phyloP scores from a whole-genome alignment of 2,797 vertebrate species.

The Propithecus perrieri region DNA sequence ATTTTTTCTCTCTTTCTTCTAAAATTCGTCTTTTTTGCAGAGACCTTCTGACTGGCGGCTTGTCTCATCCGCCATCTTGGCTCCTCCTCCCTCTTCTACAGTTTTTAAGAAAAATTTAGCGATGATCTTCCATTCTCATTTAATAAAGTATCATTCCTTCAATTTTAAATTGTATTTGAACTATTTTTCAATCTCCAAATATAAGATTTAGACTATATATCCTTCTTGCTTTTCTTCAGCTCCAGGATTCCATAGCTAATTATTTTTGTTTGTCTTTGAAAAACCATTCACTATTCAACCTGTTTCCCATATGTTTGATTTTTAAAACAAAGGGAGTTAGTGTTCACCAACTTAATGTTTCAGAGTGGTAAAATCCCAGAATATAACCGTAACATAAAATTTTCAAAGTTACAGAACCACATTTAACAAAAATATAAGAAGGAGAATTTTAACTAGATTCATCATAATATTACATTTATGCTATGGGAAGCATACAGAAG shows the following conservation, averaged over 20 bases:
- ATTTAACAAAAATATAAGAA: not conserved
- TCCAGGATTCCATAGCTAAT: not conserved
- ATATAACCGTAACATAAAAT: not conserved
- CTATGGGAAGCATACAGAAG: not conserved
- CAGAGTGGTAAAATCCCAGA: not conserved
- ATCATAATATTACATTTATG: not conserved
- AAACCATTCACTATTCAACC: not conserved
- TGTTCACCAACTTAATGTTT: not conserved
- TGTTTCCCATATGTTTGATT: not conserved
- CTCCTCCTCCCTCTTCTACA: not conserved
- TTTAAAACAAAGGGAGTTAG: not conserved
- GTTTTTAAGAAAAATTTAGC: not conserved
- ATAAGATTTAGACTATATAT: not conserved
- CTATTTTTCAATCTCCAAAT: not conserved
- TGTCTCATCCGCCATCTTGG: too few relatives aligned
- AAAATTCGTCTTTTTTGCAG: too few relatives aligned
- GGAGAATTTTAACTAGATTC: not conserved
- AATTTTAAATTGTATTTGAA: not conserved
- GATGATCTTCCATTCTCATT: not conserved
- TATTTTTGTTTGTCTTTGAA: not conserved
- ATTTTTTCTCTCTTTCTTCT: too few relatives aligned
- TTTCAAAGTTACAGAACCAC: not conserved
- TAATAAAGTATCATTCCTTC: not conserved
- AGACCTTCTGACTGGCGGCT: too few relatives aligned
- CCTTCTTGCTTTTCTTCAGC: not conserved